Evolutionary conservation across 2,888 invertebrate species (phyloP), one percentile per base, ranked within the genome.

Genomic region (Ferdinandea cuprea): DNA sequence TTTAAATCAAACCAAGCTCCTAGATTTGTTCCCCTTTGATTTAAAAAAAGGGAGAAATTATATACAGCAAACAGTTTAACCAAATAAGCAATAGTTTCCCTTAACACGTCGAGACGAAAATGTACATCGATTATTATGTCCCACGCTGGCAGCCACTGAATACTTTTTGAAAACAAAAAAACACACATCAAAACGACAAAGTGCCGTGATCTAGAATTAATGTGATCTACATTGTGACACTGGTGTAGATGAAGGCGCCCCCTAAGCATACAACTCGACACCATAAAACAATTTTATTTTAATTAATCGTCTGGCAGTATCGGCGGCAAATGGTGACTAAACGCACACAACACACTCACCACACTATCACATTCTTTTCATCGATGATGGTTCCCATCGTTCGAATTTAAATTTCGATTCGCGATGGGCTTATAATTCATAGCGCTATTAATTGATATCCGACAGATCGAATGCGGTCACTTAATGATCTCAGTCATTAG

Each of bases 351-450:
- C 32, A 40, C 30, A 4, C 1, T 28, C 9, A 13, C 30, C 5
- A 7, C 54, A 7, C 19, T 9, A 3, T 15, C 46, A n/a, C 30
- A 28, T 35, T 40, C 42, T 15, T 44, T 6, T 40, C 58, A 56
- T 58, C 58, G 30, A 25, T 50, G 66, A 74, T 50, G 66, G 58
- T 59, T 76, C 74, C 50, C 74, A 76, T 76, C 66, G 74, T 76
- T 76, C 74, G 74, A 76, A 66, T 76, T 76, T 68, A 66, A 76
- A 76, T 76, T 76, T 76, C 74, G 74, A 76, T 76, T 58, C 74
- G 66, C 74, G 61, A 59, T 76, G 76, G 68, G 66, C 50, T 58
- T 74, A 32, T 74, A 65, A 66, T 58, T 74, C 65, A 74, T 74
- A 58, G 66, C 74, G 74, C 59, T 68, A 59, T 76, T 68, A 76